These are phyloP conservation scores for Machimus atricapillus DNA, from an alignment of 2,888 invertebrate species.

Conservation along the genomic window DNA sequence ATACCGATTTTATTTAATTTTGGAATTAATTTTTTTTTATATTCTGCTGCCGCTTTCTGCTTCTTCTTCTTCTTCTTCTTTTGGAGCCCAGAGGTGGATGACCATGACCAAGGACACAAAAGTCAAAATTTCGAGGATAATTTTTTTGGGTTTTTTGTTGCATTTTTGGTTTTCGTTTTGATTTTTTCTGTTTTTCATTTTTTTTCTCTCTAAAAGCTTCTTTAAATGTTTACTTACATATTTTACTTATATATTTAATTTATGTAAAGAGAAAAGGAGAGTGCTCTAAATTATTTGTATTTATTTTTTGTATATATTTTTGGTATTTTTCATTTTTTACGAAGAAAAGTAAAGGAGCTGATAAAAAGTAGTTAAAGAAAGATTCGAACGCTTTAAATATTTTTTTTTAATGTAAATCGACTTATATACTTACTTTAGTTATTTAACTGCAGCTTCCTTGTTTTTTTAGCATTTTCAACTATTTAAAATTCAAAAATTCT, in stretches of 20 bases:
- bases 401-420: too few species aligned
- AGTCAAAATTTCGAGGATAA: too few species aligned
- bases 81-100: too few species aligned
- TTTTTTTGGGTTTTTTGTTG: too few species aligned
- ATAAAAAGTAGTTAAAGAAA: background rate
- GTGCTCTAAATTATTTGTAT: background rate
- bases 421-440: background rate
- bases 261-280: background rate
- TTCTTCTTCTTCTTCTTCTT: too few species aligned
- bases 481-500: background rate
- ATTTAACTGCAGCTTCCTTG: background rate
- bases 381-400: too few species aligned
- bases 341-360: background rate
- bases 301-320: background rate
- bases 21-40: too few species aligned
- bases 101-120: too few species aligned
- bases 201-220: background rate
- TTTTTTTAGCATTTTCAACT: background rate
- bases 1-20: too few species aligned
- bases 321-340: background rate
- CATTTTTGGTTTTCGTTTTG: too few species aligned
- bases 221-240: background rate
- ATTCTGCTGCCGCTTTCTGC: too few species aligned
- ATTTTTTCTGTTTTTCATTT: background rate
- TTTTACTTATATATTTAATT: background rate